These are phyloP conservation scores for Actinostola sp. DNA, from an alignment of 92 coral and sea anemone genomes.

Conservation along the genomic window DNA sequence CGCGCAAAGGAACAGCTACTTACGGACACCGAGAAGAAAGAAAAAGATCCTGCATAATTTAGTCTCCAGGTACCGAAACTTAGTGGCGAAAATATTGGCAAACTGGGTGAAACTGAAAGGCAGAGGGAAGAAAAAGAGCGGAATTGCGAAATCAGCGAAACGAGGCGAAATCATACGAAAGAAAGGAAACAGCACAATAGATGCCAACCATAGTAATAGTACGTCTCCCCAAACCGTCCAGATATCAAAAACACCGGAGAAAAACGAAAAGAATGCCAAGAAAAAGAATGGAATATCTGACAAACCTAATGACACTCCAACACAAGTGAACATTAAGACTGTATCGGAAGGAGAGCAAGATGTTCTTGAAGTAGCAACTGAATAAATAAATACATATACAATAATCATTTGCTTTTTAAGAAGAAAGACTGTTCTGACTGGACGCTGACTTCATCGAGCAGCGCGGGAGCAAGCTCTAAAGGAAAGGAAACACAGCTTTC, in stretches of 20 bases:
- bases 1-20: neutral
- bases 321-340: neutral
- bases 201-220: neutral
- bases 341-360: slow-evolving; percentile 22
- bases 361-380: slow-evolving; percentile 24
- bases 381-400: neutral
- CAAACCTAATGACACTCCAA: neutral
- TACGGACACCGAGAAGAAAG: slow-evolving; percentile 14
- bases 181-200: slow-evolving; percentile 19
- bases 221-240: neutral
- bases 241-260: neutral
- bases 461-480: too few relatives aligned
- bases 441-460: too few relatives aligned
- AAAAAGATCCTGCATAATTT: slow-evolving; percentile 26
- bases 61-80: slow-evolving; percentile 30
- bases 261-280: neutral
- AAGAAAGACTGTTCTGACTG: too few relatives aligned
- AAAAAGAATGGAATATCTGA: neutral
- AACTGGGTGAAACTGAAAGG: slow-evolving; percentile 34
- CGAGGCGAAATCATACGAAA: slow-evolving; percentile 21
- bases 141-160: slow-evolving; percentile 29
- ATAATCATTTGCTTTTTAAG: neutral
- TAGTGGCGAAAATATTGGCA: slow-evolving; percentile 23
- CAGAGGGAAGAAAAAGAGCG: slow-evolving; percentile 34
- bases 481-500: too few relatives aligned